Conservation (phyloP, 1,140 invertebrate genomes). For the Panulirus ornatus region DNA sequence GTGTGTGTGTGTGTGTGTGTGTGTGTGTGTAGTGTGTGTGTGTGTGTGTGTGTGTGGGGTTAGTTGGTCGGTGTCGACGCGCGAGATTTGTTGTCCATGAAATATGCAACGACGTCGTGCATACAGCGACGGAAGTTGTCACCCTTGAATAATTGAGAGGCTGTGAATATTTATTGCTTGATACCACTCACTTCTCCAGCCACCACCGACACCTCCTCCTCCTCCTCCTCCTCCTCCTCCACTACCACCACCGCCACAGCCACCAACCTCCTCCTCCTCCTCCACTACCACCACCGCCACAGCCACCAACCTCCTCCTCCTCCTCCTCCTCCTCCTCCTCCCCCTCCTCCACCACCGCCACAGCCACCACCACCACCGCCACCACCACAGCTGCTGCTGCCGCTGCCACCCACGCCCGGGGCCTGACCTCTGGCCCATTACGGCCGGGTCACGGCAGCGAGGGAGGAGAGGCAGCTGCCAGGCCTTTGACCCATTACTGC, state of each 20-base stretch:
- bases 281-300: neutral
- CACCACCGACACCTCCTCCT: neutral
- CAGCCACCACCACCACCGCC: neutral
- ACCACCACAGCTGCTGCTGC: too few relatives aligned
- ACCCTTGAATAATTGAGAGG: neutral
- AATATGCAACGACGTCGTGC: constrained; percentile 8
- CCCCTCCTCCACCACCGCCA: too few relatives aligned
- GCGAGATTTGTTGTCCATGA: constrained; percentile 31
- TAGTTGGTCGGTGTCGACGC: constrained; percentile 34
- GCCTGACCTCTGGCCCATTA: too few relatives aligned
- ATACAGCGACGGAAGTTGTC: neutral
- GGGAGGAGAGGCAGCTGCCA: too few relatives aligned
- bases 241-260: too few relatives aligned
- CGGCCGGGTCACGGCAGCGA: too few relatives aligned
- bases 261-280: neutral
- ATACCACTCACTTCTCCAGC: neutral
- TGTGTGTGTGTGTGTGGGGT: too few relatives aligned
- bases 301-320: neutral
- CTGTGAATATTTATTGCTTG: neutral
- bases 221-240: neutral
- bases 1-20: too few relatives aligned
- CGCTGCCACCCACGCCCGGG: too few relatives aligned
- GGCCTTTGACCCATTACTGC: too few relatives aligned
- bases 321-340: too few relatives aligned
- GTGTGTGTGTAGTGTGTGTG: too few relatives aligned